phyloP scores from a whole-genome alignment of 2,888 invertebrate species.

The Incurvaria masculella region DNA sequence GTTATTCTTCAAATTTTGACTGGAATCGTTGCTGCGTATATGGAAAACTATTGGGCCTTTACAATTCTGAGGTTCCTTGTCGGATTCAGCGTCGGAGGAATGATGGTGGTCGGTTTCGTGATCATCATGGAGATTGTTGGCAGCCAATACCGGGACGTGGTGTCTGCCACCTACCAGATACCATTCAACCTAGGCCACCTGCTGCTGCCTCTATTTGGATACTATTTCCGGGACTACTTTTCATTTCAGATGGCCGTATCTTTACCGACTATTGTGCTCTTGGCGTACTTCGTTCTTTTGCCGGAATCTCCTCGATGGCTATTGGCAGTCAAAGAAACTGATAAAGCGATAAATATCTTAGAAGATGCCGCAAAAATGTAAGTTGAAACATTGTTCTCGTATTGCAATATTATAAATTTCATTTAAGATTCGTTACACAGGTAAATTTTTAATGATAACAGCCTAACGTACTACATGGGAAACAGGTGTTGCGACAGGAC shows the following conservation, averaged over 20 bases:
- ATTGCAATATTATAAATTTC: too few species aligned
- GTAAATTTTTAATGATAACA: too few species aligned
- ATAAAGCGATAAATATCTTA: slow-evolving; percentile 62
- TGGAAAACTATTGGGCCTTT: slow-evolving; percentile 60
- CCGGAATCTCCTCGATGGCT: slow-evolving; percentile 83
- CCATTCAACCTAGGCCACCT: slow-evolving; percentile 70
- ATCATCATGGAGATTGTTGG: slow-evolving; percentile 68
- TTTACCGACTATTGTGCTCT: slow-evolving; percentile 52
- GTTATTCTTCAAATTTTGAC: slow-evolving; percentile 67
- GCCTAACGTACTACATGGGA: too few species aligned
- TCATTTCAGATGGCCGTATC: slow-evolving; percentile 65
- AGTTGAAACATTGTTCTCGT: slow-evolving; percentile 20
- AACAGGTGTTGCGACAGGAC: too few species aligned
- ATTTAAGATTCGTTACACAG: too few species aligned
- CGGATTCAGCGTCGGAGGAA: slow-evolving; percentile 76
- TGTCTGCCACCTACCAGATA: slow-evolving; percentile 64
- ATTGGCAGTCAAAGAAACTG: slow-evolving; percentile 63
- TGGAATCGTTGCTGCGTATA: slow-evolving; percentile 65
- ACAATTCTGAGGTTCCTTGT: slow-evolving; percentile 65
- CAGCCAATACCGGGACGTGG: slow-evolving; percentile 48
- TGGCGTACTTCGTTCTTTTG: slow-evolving; percentile 64
- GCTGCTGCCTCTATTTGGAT: slow-evolving; percentile 59
- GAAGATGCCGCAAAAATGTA: slow-evolving; percentile 61
- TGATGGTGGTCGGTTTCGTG: slow-evolving; percentile 65
- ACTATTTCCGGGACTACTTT: slow-evolving; percentile 62